Base-by-base conservation (phyloP, 1,140 invertebrate species). In the Polypedilum pembai region DNA sequence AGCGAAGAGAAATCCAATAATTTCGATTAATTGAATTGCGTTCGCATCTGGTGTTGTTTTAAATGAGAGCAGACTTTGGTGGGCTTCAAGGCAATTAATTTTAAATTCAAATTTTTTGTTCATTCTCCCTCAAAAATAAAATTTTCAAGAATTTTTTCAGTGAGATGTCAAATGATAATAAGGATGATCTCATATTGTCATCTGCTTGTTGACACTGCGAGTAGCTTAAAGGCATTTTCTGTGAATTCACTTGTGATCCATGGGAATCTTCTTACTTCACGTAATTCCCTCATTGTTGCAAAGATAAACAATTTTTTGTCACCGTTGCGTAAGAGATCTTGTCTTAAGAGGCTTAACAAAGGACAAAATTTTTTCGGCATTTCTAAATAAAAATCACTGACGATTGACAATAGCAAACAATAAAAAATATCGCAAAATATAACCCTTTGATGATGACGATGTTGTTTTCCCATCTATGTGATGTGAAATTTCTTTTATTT, bases 181-280 rank as follows among this genome's bases (percentile, higher is more conserved):
- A 69, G 17, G 65, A 69, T 69, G n/a, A 18, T 21, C 65, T 7
- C 65, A 8, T n/a, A 69, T 69, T 69, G 17, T 69, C 65, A 20
- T 66, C 63, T 18, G 10, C n/a, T 18, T 69, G 15, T 20, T 18
- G 65, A 69, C 7, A 18, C 17, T 10, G 17, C 17, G 18, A 66
- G 17, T 21, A 18, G 20, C 65, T 69, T 20, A 7, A 21, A 69
- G 17, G 65, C 45, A 56, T 56, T n/a, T 45, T 45, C n/a, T n/a
- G n/a, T n/a, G n/a, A n/a, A 66, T 1, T 69, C 15, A 69, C 65
- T 69, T 69, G 65, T 21, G 20, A 69, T 69, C 65, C 17, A 69
- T 69, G 65, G 18, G 65, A 69, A 69, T 69, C 65, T 69, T 69
- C 65, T 69, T 69, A 56, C 1, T 12, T 56, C n/a, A 12, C 45